Percentiles rank a stretch among this genome's conserved stretches.
These are phyloP conservation scores for Pionites leucogaster DNA, from an alignment of 2,113 vertebrate genomes.

Conservation along the genomic window DNA sequence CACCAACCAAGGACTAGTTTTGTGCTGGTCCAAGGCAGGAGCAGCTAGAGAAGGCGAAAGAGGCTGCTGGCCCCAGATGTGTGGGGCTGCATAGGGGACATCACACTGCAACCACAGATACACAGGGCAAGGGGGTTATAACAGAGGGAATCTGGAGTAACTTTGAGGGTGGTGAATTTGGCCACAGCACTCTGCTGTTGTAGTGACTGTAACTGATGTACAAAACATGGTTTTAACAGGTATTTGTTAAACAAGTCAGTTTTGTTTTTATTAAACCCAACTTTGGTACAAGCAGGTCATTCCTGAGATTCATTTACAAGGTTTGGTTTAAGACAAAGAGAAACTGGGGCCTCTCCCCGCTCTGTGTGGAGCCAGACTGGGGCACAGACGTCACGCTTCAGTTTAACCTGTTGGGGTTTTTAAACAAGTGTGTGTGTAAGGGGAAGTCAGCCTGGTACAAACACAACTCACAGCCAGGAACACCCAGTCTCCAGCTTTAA, in stretches of 20 bases:
- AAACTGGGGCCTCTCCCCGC: neutral
- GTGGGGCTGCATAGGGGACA: neutral
- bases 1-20: neutral
- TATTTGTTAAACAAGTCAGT: conserved; percentile 49
- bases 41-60: neutral
- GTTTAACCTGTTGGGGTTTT: neutral
- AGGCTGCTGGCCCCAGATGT: neutral
- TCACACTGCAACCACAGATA: neutral
- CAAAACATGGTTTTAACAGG: neutral
- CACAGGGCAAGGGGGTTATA: rapidly evolving
- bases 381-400: neutral
- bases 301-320: conserved; percentile 24
- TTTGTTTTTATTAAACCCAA: conserved; percentile 52
- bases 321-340: neutral
- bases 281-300: conserved; percentile 38
- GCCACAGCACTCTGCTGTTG: neutral
- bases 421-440: neutral
- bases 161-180: rapidly evolving
- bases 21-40: neutral
- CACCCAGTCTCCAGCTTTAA: neutral
- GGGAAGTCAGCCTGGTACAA: neutral
- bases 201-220: neutral
- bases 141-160: neutral
- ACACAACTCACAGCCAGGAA: neutral
- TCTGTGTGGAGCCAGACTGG: neutral